These are phyloP conservation scores for Cynocephalus volans DNA, from an alignment of 2,113 vertebrate species.

Conservation along the genomic window DNA sequence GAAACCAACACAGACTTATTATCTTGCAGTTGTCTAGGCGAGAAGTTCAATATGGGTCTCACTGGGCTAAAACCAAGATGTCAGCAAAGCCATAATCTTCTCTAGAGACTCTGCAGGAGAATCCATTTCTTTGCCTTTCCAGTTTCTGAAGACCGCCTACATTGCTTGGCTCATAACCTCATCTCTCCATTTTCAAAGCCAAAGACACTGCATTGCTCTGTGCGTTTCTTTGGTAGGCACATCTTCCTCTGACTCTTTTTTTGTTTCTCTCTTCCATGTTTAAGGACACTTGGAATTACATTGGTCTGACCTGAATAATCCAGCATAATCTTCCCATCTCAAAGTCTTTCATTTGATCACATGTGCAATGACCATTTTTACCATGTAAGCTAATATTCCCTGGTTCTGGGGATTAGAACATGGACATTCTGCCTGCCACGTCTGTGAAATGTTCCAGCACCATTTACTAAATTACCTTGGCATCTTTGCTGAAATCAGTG, in stretches of 20 bases:
- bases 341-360: neutral
- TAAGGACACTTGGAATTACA: neutral
- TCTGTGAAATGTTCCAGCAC: neutral
- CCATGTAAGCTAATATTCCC: neutral
- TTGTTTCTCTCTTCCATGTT: neutral
- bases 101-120: neutral
- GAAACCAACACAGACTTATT: neutral
- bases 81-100: neutral
- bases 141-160: neutral
- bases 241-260: neutral
- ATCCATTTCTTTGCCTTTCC: neutral
- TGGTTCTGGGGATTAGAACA: neutral
- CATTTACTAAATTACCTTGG: neutral
- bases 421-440: neutral
- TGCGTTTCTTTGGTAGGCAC: neutral
- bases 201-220: no score
- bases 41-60: neutral
- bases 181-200: neutral
- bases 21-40: neutral
- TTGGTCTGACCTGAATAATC: neutral
- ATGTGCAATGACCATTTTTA: neutral
- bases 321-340: neutral
- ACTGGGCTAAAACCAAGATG: neutral
- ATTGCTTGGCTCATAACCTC: neutral
- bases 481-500: neutral